A percentile compares a stretch with the other conserved stretches of the same genome.
These are phyloP conservation scores for Eubucco bourcierii DNA, from an alignment of 2,113 vertebrate genomes.

Conservation along the genomic window DNA sequence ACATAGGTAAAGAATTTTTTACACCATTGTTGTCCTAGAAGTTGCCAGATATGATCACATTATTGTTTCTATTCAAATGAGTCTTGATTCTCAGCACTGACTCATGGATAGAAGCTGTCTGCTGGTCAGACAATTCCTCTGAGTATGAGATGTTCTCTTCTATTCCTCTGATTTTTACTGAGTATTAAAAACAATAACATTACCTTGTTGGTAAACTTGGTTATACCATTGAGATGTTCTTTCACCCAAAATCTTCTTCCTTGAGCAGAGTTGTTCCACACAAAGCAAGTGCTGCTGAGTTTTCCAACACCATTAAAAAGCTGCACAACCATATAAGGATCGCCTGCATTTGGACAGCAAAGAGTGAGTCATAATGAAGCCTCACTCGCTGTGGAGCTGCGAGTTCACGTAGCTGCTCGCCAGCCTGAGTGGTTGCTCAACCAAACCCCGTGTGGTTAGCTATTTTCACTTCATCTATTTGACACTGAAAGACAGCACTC, in stretches of 20 bases:
- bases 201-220: not conserved
- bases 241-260: not conserved
- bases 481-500: not conserved
- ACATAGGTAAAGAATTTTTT: not conserved
- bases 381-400: not conserved
- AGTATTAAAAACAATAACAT: not conserved
- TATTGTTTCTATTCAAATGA: not conserved
- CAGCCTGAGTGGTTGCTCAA: not conserved
- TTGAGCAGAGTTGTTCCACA: not conserved
- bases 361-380: slow-evolving; percentile 10
- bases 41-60: not conserved
- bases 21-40: not conserved
- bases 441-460: not conserved
- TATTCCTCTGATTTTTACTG: not conserved
- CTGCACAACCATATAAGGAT: slow-evolving; percentile 11
- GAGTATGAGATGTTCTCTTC: not conserved
- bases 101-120: not conserved
- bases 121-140: not conserved
- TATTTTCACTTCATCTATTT: not conserved
- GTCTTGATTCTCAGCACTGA: not conserved
- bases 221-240: not conserved
- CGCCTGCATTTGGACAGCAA: not conserved
- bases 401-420: accelerated
- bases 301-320: not conserved
- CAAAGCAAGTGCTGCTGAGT: not conserved